Conservation (phyloP, 2,113 vertebrate species). For the Haliaeetus leucogaster region DNA sequence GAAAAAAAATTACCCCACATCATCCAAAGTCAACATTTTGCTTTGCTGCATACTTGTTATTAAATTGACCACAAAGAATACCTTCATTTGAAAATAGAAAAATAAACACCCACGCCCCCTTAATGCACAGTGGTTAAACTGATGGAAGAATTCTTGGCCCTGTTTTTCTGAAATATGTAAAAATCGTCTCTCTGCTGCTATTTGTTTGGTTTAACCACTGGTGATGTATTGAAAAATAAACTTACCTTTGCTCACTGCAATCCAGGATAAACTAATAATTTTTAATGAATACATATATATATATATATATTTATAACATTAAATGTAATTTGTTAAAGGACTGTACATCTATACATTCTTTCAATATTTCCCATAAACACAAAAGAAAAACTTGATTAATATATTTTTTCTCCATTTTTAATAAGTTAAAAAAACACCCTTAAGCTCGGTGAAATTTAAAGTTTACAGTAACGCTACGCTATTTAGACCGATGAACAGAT, state of each 20-base stretch:
- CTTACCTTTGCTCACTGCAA: conserved; percentile 68
- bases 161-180: conserved; percentile 36
- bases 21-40: conserved; percentile 56
- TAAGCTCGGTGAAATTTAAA: conserved; percentile 68
- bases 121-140: conserved; percentile 71
- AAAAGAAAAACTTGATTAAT: conserved; percentile 73
- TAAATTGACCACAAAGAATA: conserved; percentile 67
- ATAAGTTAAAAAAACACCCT: conserved; percentile 86
- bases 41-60: conserved; percentile 50
- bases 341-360: conserved; percentile 77
- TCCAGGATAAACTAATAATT: conserved; percentile 70
- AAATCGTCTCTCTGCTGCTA: conserved; percentile 37
- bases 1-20: neutral
- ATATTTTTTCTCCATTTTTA: conserved; percentile 81
- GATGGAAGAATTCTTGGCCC: conserved; percentile 62
- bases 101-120: conserved; percentile 44
- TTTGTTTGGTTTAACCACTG: conserved; percentile 69
- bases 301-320: conserved; percentile 62
- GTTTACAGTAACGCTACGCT: conserved; percentile 81
- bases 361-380: conserved; percentile 68
- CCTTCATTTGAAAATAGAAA: conserved; percentile 78
- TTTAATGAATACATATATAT: conserved; percentile 47
- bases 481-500: conserved; percentile 80
- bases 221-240: conserved; percentile 72
- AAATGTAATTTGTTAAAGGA: conserved; percentile 65